Percentiles rank a stretch among this genome's conserved stretches.
Evolutionary conservation across 2,797 vertebrate genomes (phyloP).

Genomic region (Acipenser ruthenus): DNA sequence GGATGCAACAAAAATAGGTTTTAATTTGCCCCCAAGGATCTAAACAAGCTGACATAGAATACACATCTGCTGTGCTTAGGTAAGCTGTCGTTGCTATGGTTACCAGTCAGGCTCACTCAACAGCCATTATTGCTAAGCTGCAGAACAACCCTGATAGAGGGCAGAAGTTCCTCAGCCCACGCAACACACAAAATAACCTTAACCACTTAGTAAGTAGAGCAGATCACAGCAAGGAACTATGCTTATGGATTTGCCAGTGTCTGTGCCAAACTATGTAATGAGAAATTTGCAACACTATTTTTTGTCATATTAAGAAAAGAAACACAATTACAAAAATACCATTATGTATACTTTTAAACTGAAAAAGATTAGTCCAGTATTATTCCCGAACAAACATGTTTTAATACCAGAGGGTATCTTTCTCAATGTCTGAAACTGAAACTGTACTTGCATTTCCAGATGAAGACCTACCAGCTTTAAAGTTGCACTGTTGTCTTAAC

Average conservation of each 20-base stretch:
- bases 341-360: too few relatives aligned
- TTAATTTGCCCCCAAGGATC: slow-evolving; percentile 37
- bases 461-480: too few relatives aligned
- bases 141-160: slow-evolving; percentile 42
- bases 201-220: slow-evolving; percentile 20
- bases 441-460: too few relatives aligned
- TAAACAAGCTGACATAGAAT: slow-evolving; percentile 53
- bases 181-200: slow-evolving; percentile 38
- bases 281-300: too few relatives aligned
- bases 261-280: neutral
- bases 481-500: too few relatives aligned
- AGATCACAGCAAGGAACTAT: slow-evolving; percentile 15
- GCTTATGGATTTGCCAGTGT: neutral
- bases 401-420: too few relatives aligned
- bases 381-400: too few relatives aligned
- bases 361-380: too few relatives aligned
- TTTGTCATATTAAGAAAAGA: too few relatives aligned
- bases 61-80: slow-evolving; percentile 52
- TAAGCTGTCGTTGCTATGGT: slow-evolving; percentile 73
- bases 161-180: slow-evolving; percentile 47
- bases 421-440: too few relatives aligned
- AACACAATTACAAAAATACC: too few relatives aligned
- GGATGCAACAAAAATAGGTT: slow-evolving; percentile 41
- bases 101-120: slow-evolving; percentile 64
- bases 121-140: slow-evolving; percentile 52